A percentile compares a stretch with the other conserved stretches of the same genome.
These are phyloP conservation scores for Rissa tridactyla DNA, from an alignment of 2,113 vertebrate species.

Conservation along the genomic window DNA sequence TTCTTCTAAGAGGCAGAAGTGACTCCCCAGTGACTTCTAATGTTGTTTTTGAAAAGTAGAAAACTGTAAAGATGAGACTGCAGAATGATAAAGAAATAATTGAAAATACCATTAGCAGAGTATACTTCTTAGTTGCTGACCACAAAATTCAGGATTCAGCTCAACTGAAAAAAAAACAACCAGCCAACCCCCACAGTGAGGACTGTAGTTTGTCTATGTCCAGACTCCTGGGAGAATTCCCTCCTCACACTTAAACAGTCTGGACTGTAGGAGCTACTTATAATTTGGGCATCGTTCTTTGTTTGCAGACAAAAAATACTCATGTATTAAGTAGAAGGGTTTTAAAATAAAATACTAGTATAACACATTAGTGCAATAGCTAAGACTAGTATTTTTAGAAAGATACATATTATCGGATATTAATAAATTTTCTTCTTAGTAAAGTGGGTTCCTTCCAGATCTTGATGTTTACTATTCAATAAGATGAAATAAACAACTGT, in stretches of 20 bases:
- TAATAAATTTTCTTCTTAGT: background rate
- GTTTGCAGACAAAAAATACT: background rate
- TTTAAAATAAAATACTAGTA: background rate
- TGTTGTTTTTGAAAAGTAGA: background rate
- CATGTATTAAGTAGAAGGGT: background rate
- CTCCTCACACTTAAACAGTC: background rate
- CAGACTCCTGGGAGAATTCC: background rate
- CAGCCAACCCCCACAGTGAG: background rate
- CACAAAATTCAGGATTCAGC: background rate
- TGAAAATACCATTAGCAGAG: background rate
- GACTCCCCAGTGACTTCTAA: constrained; percentile 24
- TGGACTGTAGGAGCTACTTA: background rate
- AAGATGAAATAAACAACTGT: background rate
- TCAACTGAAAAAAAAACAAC: background rate
- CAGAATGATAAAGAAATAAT: background rate
- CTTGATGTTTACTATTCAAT: background rate
- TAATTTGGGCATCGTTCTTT: background rate
- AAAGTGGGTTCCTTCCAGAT: background rate
- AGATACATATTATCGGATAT: background rate
- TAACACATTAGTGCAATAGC: background rate
- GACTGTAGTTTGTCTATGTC: background rate
- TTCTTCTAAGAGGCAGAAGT: constrained; percentile 1
- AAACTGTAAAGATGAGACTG: background rate
- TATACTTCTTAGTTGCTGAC: background rate
- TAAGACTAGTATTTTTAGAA: constrained; percentile 1